Evolutionary conservation across 2,113 vertebrate species (phyloP).

Genomic region (Cathartes aura): DNA sequence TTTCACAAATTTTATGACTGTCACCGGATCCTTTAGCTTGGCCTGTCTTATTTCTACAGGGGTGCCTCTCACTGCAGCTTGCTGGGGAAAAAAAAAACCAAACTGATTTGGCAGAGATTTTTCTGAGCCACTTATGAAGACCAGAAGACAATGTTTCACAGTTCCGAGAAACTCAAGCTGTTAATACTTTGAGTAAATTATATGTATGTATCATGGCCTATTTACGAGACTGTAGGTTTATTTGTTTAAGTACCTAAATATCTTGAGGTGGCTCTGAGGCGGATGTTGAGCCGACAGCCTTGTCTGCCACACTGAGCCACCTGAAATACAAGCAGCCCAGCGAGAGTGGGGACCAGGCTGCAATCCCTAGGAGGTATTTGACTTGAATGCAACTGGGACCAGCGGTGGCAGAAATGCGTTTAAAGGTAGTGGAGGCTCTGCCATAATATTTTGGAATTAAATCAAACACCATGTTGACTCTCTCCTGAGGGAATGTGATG

Average conservation of each 20-base stretch:
- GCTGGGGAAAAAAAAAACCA: background rate
- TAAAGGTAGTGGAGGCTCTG: background rate
- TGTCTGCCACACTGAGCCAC: background rate
- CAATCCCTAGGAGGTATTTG: background rate
- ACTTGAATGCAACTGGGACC: background rate
- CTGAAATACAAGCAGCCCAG: background rate
- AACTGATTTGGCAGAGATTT: background rate
- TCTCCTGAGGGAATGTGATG: background rate
- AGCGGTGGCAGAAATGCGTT: background rate
- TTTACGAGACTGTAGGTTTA: background rate
- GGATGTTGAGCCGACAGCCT: background rate
- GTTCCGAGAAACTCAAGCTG: background rate
- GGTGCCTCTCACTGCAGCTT: background rate
- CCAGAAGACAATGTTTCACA: background rate
- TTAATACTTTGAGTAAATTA: background rate
- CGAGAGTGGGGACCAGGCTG: rapidly evolving
- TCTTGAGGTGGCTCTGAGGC: background rate
- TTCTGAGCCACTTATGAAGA: background rate
- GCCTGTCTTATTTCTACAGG: background rate
- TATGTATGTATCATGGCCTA: background rate
- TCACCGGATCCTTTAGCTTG: background rate
- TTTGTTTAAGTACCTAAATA: background rate
- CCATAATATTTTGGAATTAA: background rate
- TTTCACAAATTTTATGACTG: background rate
- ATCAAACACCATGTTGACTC: background rate